A percentile compares a stretch with the other conserved stretches of the same genome.
These are phyloP conservation scores for Loris lydekkerianus DNA, from an alignment of 2,797 vertebrate genomes.

Conservation along the genomic window DNA sequence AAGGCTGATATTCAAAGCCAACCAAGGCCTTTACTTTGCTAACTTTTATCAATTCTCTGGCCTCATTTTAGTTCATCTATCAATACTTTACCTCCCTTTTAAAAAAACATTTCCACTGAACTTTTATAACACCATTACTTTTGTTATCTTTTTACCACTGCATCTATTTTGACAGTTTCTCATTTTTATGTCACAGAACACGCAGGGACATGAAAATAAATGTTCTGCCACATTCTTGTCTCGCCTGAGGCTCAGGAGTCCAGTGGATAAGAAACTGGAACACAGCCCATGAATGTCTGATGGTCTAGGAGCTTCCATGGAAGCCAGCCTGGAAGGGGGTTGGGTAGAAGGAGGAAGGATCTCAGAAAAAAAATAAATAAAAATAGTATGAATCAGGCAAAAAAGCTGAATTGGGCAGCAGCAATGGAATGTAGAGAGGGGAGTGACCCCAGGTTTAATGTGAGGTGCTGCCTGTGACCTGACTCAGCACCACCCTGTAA, in stretches of 20 bases:
- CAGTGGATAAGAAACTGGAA: conserved; percentile 12
- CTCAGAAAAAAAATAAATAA: neutral
- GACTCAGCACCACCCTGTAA: neutral
- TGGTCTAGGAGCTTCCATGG: neutral
- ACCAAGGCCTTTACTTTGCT: neutral
- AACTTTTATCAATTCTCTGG: neutral
- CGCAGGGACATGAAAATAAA: conserved; percentile 28
- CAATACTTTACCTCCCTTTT: neutral
- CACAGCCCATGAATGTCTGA: neutral
- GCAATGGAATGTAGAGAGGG: neutral
- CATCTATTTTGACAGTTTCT: neutral
- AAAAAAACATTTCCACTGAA: neutral
- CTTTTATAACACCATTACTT: neutral
- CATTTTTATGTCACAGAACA: neutral
- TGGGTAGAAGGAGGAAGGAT: neutral
- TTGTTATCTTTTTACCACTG: neutral
- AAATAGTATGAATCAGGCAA: neutral
- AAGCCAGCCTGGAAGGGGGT: neutral
- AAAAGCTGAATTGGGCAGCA: neutral
- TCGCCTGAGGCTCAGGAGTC: neutral
- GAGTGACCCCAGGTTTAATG: neutral
- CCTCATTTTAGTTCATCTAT: neutral
- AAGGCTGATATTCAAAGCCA: conserved; percentile 5
- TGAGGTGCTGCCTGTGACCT: neutral
- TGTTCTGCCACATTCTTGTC: neutral